These are phyloP conservation scores for Amblyjoppa proteus DNA, from an alignment of 2,888 invertebrate species.

Conservation along the genomic window DNA sequence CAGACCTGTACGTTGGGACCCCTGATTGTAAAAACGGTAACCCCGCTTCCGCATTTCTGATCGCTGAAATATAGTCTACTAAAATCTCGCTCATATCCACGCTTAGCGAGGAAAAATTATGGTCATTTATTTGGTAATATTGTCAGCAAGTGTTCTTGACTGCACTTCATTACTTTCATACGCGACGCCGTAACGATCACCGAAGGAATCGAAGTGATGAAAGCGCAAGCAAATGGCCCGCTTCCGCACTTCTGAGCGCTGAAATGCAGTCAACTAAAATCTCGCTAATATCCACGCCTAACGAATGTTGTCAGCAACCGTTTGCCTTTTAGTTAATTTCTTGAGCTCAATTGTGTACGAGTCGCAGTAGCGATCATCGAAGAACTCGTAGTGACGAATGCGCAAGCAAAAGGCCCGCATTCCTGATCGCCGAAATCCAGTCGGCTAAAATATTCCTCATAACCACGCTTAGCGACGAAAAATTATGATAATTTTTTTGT, in stretches of 20 bases:
- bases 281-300: not conserved
- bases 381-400: no score
- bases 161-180: no score
- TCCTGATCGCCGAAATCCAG: not conserved
- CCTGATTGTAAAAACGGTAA: not conserved
- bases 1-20: not conserved
- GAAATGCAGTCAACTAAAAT: not conserved
- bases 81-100: not conserved
- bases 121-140: not conserved
- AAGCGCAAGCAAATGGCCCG: no score
- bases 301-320: not conserved
- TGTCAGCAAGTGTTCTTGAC: no score
- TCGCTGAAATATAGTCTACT: not conserved
- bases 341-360: no score
- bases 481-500: not conserved
- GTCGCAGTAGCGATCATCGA: no score
- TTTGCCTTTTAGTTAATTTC: no score
- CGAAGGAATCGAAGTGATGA: no score
- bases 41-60: slow-evolving; percentile 1
- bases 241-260: not conserved
- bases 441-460: not conserved
- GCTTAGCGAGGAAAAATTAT: not conserved
- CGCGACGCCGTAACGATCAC: no score
- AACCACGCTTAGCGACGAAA: not conserved
- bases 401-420: not conserved